Conservation (phyloP, 2,888 invertebrate species). For the Pimpla rufipes region DNA sequence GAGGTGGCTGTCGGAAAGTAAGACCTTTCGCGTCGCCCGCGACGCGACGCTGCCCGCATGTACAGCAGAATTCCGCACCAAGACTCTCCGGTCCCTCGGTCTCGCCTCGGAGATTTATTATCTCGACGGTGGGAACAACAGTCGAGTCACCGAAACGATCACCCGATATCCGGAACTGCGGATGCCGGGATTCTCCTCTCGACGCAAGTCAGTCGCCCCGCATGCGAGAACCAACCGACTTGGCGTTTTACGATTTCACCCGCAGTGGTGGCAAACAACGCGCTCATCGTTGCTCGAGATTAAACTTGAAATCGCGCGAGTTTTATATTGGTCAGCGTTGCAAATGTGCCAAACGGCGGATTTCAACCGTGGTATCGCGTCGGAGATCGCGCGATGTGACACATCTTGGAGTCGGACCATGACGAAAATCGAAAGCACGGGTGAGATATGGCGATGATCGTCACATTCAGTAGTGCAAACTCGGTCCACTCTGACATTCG, state of each 20-base stretch:
- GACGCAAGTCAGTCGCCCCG: slow-evolving; percentile 22
- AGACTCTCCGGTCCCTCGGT: slow-evolving; percentile 50
- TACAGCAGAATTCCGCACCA: slow-evolving; percentile 11
- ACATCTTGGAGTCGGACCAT: background rate
- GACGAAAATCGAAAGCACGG: too few relatives aligned
- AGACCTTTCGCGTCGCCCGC: slow-evolving; percentile 15
- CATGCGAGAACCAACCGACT: slow-evolving; percentile 39
- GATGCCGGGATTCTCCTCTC: slow-evolving; percentile 27
- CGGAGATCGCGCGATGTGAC: background rate
- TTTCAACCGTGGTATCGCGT: background rate
- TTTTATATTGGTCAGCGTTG: slow-evolving; percentile 6
- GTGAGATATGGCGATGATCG: too few relatives aligned
- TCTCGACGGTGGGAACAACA: slow-evolving; percentile 56
- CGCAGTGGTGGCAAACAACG: background rate
- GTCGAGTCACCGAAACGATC: slow-evolving; percentile 64
- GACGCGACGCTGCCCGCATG: slow-evolving; percentile 19
- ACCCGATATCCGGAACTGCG: slow-evolving; percentile 41
- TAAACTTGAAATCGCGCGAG: slow-evolving; percentile 42
- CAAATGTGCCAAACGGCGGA: slow-evolving; percentile 1
- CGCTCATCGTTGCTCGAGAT: background rate
- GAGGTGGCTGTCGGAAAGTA: slow-evolving; percentile 51
- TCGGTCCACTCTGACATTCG: too few relatives aligned
- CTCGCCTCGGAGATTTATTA: slow-evolving; percentile 56
- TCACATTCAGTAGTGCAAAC: too few relatives aligned
- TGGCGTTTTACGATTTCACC: slow-evolving; percentile 50